Conservation (phyloP, 2,888 invertebrate genomes). For the Phortica magna region DNA sequence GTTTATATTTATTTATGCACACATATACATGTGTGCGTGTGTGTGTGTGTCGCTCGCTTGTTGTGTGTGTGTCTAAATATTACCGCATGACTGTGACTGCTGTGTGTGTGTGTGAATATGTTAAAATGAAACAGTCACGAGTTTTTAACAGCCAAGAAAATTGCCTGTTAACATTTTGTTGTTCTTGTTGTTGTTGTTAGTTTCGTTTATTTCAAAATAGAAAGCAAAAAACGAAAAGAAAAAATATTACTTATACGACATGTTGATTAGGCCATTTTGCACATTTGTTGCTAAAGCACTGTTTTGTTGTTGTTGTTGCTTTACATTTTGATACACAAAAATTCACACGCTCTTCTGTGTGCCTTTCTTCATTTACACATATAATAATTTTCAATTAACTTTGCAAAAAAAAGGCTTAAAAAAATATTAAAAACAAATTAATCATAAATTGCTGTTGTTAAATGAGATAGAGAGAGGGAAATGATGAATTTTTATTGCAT, state of each 20-base stretch:
- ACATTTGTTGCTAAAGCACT: background rate
- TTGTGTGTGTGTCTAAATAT: background rate
- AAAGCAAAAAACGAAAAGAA: background rate
- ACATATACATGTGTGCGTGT: too few species aligned
- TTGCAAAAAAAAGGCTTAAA: background rate
- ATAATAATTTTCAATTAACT: background rate
- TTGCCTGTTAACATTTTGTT: slow-evolving; percentile 14
- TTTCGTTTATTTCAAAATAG: background rate
- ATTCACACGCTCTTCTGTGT: background rate
- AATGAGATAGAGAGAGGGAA: too few species aligned
- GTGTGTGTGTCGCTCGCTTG: background rate
- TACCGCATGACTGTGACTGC: slow-evolving; percentile 17
- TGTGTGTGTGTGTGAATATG: slow-evolving; percentile 7
- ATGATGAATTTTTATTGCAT: too few species aligned
- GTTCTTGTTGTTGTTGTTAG: background rate
- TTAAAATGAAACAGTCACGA: slow-evolving; percentile 26
- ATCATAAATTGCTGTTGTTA: too few species aligned
- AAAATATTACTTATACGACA: slow-evolving; percentile 21
- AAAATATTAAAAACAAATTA: background rate
- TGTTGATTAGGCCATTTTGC: background rate
- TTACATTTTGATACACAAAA: background rate
- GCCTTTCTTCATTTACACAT: background rate
- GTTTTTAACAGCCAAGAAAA: slow-evolving; percentile 32
- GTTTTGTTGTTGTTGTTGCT: background rate
- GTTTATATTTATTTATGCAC: background rate